Conservation (phyloP, 2,113 vertebrate genomes). For the Tragelaphus scriptus region DNA sequence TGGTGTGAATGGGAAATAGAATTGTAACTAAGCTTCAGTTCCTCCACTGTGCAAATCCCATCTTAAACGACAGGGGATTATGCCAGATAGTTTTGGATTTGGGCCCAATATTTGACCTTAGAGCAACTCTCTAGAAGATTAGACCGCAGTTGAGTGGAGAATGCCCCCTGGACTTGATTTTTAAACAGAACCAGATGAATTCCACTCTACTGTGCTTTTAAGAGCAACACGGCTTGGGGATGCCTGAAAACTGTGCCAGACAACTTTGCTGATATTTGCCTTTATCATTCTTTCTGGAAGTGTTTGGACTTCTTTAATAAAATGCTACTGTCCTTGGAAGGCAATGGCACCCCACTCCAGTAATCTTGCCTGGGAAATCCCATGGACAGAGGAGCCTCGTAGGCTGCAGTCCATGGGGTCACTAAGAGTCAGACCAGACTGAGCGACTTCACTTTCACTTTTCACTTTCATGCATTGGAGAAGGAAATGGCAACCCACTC, state of each 20-base stretch:
- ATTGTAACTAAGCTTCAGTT: conserved; percentile 21
- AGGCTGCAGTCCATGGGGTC: too few species aligned
- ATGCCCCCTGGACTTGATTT: neutral
- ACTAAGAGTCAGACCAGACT: too few species aligned
- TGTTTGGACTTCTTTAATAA: neutral
- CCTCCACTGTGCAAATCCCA: conserved; percentile 13
- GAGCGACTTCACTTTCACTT: too few species aligned
- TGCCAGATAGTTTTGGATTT: neutral
- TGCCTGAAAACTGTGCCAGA: neutral
- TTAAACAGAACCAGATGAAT: conserved; percentile 5
- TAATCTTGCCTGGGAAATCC: too few species aligned
- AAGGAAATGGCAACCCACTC: too few species aligned
- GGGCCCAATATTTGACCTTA: neutral
- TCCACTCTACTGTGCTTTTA: neutral
- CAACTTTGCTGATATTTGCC: neutral
- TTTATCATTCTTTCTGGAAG: neutral
- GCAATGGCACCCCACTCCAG: too few species aligned
- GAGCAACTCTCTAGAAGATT: neutral
- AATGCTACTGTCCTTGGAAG: neutral
- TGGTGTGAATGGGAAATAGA: neutral
- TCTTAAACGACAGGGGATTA: neutral
- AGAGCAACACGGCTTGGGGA: neutral
- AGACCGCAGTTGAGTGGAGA: neutral
- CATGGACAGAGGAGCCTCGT: too few species aligned
- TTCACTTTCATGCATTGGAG: too few species aligned